A percentile compares a stretch with the other conserved stretches of the same genome.
Conservation (phyloP, 2,113 vertebrate genomes). For the Pogona vitticeps region DNA sequence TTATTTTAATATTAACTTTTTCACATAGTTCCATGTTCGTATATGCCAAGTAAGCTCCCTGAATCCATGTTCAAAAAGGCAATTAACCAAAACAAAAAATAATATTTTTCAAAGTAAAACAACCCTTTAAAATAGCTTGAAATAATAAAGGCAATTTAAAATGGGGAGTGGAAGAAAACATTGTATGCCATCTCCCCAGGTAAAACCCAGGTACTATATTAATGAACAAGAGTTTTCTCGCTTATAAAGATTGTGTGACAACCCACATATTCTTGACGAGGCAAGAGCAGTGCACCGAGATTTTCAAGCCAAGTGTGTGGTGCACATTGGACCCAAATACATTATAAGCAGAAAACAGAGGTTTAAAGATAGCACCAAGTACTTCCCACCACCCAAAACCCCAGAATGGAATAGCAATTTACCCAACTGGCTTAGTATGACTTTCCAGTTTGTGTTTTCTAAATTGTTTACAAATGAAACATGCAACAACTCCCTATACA, state of each 20-base stretch:
- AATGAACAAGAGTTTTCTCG: conserved; percentile 64
- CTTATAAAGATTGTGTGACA: conserved; percentile 36
- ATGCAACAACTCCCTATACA: conserved; percentile 47
- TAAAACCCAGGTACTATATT: conserved; percentile 63
- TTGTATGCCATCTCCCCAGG: conserved; percentile 56
- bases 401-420: neutral
- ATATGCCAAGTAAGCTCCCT: conserved; percentile 39
- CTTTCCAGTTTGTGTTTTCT: conserved; percentile 25
- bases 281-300: conserved; percentile 51
- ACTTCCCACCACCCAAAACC: neutral
- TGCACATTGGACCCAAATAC: neutral
- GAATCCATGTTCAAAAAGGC: conserved; percentile 47
- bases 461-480: conserved; percentile 5
- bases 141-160: conserved; percentile 58
- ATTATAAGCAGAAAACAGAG: conserved; percentile 20
- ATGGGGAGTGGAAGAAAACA: conserved; percentile 48
- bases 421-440: neutral
- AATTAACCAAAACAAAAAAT: conserved; percentile 51
- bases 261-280: conserved; percentile 54
- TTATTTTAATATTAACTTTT: neutral
- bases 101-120: conserved; percentile 45
- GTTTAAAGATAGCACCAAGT: neutral
- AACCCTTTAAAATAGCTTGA: conserved; percentile 45
- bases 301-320: conserved; percentile 21
- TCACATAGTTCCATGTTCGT: neutral